These are phyloP conservation scores for Lathronympha strigana DNA, from an alignment of 2,888 invertebrate species.

Conservation along the genomic window DNA sequence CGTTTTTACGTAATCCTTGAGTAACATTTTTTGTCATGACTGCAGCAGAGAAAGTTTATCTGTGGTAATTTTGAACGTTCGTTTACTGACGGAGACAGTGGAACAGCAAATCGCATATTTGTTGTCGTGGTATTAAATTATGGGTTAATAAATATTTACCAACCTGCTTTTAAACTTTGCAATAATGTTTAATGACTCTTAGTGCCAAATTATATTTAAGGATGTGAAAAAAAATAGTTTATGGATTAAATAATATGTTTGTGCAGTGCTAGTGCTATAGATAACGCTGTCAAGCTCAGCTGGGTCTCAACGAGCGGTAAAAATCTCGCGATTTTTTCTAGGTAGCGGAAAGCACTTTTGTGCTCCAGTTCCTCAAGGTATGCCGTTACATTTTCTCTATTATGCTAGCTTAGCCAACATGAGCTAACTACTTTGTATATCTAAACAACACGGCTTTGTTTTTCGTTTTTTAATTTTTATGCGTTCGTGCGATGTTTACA, in stretches of 20 bases:
- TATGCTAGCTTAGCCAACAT: constrained; percentile 49
- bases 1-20: constrained; percentile 15
- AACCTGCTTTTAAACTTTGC: not conserved
- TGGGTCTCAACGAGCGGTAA: constrained; percentile 79
- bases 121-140: constrained; percentile 39
- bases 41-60: constrained; percentile 18
- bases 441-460: constrained; percentile 41
- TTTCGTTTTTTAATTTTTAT: constrained; percentile 25
- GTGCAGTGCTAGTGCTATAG: constrained; percentile 57
- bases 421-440: constrained; percentile 44
- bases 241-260: constrained; percentile 48
- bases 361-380: constrained; percentile 80
- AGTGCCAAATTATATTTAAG: constrained; percentile 38
- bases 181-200: constrained; percentile 26
- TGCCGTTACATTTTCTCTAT: constrained; percentile 70
- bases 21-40: constrained; percentile 9
- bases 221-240: constrained; percentile 38
- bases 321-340: constrained; percentile 76
- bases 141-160: constrained; percentile 29
- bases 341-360: constrained; percentile 71
- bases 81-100: constrained; percentile 29
- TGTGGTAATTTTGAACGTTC: constrained; percentile 40
- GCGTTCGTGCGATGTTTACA: constrained; percentile 19
- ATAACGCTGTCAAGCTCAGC: constrained; percentile 82
- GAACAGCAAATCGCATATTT: constrained; percentile 26